Evolutionary conservation across 30 jellyfish, hydroid and myxozoan species (phyloP).

Genomic region (Hydra vulgaris): DNA sequence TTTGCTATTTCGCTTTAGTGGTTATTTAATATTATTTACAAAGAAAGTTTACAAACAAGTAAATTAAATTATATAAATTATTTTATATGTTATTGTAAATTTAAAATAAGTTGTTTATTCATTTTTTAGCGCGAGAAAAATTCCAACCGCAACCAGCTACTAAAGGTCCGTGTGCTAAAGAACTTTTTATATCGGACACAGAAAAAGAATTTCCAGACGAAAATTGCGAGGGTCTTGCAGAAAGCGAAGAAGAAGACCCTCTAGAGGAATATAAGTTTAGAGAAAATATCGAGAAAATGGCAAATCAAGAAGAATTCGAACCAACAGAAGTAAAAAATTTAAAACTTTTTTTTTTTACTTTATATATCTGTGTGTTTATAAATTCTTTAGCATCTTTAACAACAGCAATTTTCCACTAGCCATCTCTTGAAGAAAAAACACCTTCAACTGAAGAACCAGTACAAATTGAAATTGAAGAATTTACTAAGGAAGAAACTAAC

Average conservation of each 20-base stretch:
- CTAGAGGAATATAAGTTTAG: not conserved
- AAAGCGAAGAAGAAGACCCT: not conserved
- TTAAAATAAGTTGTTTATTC: no score
- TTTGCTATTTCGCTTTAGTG: no score
- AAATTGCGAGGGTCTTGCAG: not conserved
- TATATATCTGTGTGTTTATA: not conserved
- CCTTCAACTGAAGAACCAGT: not conserved
- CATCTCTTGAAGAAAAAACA: not conserved
- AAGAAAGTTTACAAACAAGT: no score
- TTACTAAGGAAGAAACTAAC: not conserved
- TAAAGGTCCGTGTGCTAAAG: not conserved
- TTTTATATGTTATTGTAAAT: no score
- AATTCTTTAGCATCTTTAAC: no score
- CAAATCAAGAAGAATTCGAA: not conserved
- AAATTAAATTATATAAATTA: no score
- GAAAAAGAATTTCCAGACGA: not conserved
- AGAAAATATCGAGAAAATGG: not conserved
- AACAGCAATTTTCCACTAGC: not conserved
- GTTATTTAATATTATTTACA: no score
- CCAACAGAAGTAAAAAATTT: not conserved
- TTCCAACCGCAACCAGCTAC: not conserved
- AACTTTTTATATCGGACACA: not conserved
- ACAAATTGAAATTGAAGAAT: not conserved
- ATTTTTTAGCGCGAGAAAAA: not conserved
- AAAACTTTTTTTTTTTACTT: no score